phyloP scores from a whole-genome alignment of 2,888 invertebrate genomes.

The Rhorus exstirpatorius region DNA sequence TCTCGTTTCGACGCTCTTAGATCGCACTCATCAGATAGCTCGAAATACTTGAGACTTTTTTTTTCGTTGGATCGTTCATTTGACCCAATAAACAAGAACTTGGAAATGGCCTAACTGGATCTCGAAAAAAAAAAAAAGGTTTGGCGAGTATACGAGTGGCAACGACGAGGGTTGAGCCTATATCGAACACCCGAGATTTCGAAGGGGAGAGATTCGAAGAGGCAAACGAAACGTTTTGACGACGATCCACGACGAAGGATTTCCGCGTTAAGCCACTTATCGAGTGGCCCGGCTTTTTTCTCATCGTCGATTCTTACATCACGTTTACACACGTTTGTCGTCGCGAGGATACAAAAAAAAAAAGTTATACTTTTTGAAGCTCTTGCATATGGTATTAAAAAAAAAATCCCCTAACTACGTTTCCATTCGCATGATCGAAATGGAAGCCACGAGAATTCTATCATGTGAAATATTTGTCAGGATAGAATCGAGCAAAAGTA shows the following conservation, averaged over 20 bases:
- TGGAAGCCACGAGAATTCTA: not conserved
- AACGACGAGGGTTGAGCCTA: conserved; percentile 24
- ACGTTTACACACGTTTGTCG: conserved; percentile 27
- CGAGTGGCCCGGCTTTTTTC: conserved; percentile 70
- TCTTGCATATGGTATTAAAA: not conserved
- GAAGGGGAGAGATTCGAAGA: conserved; percentile 27
- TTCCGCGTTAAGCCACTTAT: conserved; percentile 77
- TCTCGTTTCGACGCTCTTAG: conserved; percentile 67
- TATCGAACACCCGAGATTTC: conserved; percentile 53
- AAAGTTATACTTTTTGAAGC: conserved; percentile 7
- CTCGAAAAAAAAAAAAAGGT: conserved; percentile 35
- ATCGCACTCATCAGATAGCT: conserved; percentile 32
- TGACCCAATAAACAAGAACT: conserved; percentile 66
- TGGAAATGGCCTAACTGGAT: conserved; percentile 56
- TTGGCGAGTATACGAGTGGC: conserved; percentile 35
- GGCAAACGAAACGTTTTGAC: conserved; percentile 45
- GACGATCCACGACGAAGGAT: conserved; percentile 57
- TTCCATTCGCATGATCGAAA: conserved; percentile 6
- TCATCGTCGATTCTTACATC: conserved; percentile 27
- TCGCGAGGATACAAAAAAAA: conserved; percentile 19
- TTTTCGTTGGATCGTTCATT: conserved; percentile 39
- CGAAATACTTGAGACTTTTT: conserved; percentile 49
- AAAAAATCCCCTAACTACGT: conserved; percentile 6
- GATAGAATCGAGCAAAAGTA: not conserved
- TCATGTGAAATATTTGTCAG: not conserved